Evolutionary conservation across 2,888 invertebrate genomes (phyloP), one percentile per base, ranked within the genome.

Genomic region (Lycia hirtaria): DNA sequence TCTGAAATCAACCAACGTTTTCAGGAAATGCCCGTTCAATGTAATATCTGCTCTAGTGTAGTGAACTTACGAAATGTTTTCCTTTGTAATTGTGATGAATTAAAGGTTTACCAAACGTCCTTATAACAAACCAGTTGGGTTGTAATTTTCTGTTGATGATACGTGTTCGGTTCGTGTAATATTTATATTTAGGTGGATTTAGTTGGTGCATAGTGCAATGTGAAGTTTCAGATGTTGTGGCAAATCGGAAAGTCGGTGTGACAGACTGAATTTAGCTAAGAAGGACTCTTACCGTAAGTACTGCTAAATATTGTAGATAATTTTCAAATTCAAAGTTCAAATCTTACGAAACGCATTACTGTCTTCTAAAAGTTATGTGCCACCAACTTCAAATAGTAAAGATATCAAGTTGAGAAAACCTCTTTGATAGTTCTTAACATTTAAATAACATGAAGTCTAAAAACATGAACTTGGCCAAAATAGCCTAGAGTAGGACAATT

Each of bases 121-220:
- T 80, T 81, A 81, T 10, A 22, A 82, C 84, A 74, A 76, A 64
- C 81, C 80, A 87, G 83, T 84, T 74, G 70, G 72, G 73, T 72
- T 63, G 71, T 77, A 81, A 76, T 80, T 76, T 69, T 71, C 70
- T 65, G 74, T 70, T 71, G 68, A 67, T 71, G 71, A 63, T 71
- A 67, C 66, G 60, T 69, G 63, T 67, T 67, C 57, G 59, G 59
- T 72, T 64, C 56, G 50, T 64, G 64, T 70, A 69, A 64, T 54
- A 51, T n/a, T n/a, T n/a, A n/a, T n/a, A n/a, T 24, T 59, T 55
- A 64, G 68, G 53, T 68, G 62, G 51, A 61, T 67, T 49, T 53
- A 30, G 24, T 44, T n/a, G 32, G 10, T 35, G 9, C 22, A 37
- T 28, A 47, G 33, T 57, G 45, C 41, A 33, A 9, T 20, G 47